These are phyloP conservation scores for Anabas testudineus DNA, from an alignment of 2,797 vertebrate genomes.

Conservation along the genomic window DNA sequence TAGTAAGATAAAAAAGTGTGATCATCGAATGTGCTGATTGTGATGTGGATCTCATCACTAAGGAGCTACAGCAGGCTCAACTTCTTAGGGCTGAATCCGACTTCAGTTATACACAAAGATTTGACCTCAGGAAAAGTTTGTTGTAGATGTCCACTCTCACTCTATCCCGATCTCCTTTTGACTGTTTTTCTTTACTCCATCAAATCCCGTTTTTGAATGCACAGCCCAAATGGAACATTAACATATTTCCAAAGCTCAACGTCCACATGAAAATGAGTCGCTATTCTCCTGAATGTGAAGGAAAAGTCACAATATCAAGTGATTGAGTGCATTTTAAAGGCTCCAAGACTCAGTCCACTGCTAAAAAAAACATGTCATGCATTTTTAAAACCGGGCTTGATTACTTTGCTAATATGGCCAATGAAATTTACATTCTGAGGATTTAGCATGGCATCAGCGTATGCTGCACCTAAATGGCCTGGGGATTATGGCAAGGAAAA, in stretches of 20 bases:
- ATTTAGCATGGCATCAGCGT: constrained; percentile 70
- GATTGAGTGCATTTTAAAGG: constrained; percentile 51
- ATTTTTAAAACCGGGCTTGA: constrained; percentile 62
- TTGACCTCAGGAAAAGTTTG: constrained; percentile 6
- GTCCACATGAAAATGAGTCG: constrained; percentile 41
- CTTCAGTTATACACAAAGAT: constrained; percentile 14
- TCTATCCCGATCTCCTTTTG: background rate
- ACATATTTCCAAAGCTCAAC: constrained; percentile 54
- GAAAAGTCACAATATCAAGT: constrained; percentile 50
- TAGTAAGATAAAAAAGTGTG: background rate
- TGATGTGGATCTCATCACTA: background rate
- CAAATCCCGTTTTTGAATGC: constrained; percentile 27
- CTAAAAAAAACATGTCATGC: constrained; percentile 40
- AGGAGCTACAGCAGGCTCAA: background rate
- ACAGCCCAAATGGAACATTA: constrained; percentile 40
- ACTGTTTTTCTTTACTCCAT: no score
- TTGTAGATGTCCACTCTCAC: background rate
- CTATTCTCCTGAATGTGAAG: constrained; percentile 52
- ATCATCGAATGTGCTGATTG: constrained; percentile 2
- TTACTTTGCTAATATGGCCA: constrained; percentile 62
- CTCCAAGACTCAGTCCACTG: constrained; percentile 18
- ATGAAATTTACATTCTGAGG: constrained; percentile 68
- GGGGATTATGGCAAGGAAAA: constrained; percentile 67
- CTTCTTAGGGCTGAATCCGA: constrained; percentile 6
- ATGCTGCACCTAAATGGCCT: constrained; percentile 60